Percentiles rank a stretch among this genome's conserved stretches.
phyloP scores from a whole-genome alignment of 2,797 vertebrate species.

The Neosalanx taihuensis region DNA sequence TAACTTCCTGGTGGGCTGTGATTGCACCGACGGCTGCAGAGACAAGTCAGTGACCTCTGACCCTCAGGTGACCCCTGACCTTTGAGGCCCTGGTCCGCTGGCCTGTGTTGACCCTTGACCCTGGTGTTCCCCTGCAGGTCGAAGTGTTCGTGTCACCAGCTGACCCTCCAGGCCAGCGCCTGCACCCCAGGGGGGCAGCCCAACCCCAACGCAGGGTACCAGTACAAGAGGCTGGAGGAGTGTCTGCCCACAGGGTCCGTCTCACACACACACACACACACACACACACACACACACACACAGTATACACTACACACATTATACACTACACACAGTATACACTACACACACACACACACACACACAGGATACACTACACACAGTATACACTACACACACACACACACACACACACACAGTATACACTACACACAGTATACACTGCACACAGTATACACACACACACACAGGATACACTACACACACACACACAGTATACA shows the following conservation, averaged over 20 bases:
- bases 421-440: too few relatives aligned
- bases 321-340: constrained; percentile 4
- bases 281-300: not conserved
- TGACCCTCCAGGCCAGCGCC: constrained; percentile 90
- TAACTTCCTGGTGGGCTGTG: constrained; percentile 94
- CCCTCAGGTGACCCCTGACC: not conserved
- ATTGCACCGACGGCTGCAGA: constrained; percentile 91
- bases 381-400: too few relatives aligned
- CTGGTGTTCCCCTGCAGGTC: constrained; percentile 68
- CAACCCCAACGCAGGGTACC: constrained; percentile 85
- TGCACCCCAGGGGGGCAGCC: constrained; percentile 89
- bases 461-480: not conserved
- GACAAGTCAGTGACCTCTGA: constrained; percentile 83
- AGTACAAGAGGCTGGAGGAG: constrained; percentile 91
- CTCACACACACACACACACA: constrained; percentile 9
- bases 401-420: too few relatives aligned
- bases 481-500: too few relatives aligned
- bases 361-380: too few relatives aligned
- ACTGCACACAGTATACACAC: too few relatives aligned
- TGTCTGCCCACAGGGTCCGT: constrained; percentile 96
- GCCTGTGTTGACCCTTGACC: not conserved
- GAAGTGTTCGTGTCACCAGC: constrained; percentile 93
- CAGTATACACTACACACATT: not conserved
- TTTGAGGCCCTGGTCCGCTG: not conserved
- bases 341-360: too few relatives aligned